Conservation (phyloP, 2,888 invertebrate species). For the Patella depressa region DNA sequence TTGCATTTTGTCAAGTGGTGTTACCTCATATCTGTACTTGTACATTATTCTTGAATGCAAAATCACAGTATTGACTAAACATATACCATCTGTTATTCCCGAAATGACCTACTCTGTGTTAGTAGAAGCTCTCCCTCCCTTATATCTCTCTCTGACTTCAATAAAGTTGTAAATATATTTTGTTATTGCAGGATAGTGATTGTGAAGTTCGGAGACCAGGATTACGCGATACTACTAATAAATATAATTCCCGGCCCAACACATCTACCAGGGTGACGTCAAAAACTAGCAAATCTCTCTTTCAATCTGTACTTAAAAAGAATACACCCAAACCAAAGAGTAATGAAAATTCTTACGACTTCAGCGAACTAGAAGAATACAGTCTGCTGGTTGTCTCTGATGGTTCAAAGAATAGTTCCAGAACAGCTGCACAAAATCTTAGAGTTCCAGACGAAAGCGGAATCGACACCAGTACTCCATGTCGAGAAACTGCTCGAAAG, state of each 20-base stretch:
- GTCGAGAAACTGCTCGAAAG: slow-evolving; percentile 34
- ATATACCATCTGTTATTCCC: too few species aligned
- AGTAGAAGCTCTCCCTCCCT: too few species aligned
- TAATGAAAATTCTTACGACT: slow-evolving; percentile 39
- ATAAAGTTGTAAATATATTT: too few species aligned
- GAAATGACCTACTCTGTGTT: too few species aligned
- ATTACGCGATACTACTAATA: neutral
- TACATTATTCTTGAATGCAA: too few species aligned
- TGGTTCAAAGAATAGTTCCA: slow-evolving; percentile 26
- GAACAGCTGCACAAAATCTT: neutral
- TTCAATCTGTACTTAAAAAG: neutral
- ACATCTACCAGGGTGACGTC: neutral
- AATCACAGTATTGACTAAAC: too few species aligned
- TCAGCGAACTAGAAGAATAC: slow-evolving; percentile 63
- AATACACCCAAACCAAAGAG: neutral
- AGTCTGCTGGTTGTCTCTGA: slow-evolving; percentile 52
- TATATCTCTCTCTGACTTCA: too few species aligned
- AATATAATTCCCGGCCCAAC: too few species aligned
- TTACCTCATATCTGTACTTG: too few species aligned
- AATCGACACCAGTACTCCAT: slow-evolving; percentile 55
- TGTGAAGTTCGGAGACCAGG: neutral
- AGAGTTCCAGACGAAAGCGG: neutral
- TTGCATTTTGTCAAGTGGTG: too few species aligned
- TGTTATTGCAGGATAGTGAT: neutral
- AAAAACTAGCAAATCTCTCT: neutral